Conservation (phyloP, 2,888 invertebrate genomes). For the Zaprionus lineosus region DNA sequence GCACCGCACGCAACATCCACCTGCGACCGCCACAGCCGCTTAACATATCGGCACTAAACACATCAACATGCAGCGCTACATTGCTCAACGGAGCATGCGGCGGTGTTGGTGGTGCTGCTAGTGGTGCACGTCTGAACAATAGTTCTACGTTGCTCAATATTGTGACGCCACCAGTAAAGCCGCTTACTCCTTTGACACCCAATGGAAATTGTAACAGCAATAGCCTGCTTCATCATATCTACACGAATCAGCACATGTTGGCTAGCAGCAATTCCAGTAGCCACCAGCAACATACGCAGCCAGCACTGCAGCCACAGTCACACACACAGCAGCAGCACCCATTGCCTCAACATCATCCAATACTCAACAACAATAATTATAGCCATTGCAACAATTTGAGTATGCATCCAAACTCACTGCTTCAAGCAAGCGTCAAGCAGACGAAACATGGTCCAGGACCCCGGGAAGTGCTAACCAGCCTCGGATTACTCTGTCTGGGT, state of each 20-base stretch:
- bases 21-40: conserved; percentile 85
- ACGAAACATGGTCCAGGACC: conserved; percentile 85
- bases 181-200: conserved; percentile 72
- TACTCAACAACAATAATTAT: conserved; percentile 39
- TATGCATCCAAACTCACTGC: conserved; percentile 41
- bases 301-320: conserved; percentile 27
- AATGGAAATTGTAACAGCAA: conserved; percentile 65
- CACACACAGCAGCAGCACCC: conserved; percentile 31
- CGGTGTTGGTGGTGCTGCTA: conserved; percentile 56
- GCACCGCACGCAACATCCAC: conserved; percentile 79
- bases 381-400: conserved; percentile 49
- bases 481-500: conserved; percentile 91
- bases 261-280: conserved; percentile 58
- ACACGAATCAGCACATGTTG: conserved; percentile 78
- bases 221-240: conserved; percentile 76
- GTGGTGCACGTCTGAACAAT: conserved; percentile 80
- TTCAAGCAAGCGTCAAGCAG: conserved; percentile 39
- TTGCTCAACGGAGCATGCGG: conserved; percentile 48
- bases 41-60: conserved; percentile 86
- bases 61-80: conserved; percentile 52
- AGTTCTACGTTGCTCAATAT: conserved; percentile 61
- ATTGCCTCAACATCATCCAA: conserved; percentile 17
- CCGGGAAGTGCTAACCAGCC: conserved; percentile 91
- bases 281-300: conserved; percentile 34
- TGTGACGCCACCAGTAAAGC: conserved; percentile 68